Conservation (phyloP, 2,797 vertebrate species). For the Pangasius djambal region DNA sequence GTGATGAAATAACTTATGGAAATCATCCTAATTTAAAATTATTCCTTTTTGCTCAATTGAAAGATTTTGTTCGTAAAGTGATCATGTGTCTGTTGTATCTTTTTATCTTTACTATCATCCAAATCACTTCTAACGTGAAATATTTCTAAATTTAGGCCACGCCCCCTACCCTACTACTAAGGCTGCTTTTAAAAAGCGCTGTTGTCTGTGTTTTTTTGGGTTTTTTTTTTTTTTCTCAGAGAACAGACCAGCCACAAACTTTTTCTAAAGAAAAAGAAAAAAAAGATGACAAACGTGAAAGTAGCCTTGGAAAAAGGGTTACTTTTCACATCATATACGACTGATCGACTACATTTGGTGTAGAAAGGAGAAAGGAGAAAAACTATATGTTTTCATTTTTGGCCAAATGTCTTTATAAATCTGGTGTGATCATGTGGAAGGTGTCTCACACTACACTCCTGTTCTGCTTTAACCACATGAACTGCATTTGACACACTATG, state of each 20-base stretch:
- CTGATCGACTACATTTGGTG: background rate
- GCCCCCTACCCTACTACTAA: background rate
- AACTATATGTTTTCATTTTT: background rate
- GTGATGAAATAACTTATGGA: too few relatives aligned
- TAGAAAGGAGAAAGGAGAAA: background rate
- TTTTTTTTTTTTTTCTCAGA: background rate
- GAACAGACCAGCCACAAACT: too few relatives aligned
- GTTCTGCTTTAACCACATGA: background rate
- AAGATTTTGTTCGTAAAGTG: background rate
- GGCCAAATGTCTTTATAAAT: background rate
- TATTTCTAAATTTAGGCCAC: background rate
- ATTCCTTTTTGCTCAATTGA: background rate
- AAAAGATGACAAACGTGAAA: background rate
- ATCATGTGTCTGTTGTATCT: background rate
- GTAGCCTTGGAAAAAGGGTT: background rate
- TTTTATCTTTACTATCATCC: background rate
- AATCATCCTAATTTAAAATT: too few relatives aligned
- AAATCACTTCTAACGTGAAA: background rate
- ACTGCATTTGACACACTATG: background rate
- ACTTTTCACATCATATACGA: background rate
- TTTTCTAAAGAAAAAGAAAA: background rate
- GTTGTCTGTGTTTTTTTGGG: background rate
- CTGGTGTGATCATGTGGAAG: background rate
- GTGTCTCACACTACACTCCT: background rate
- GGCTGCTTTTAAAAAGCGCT: background rate